Evolutionary conservation across 2,888 invertebrate species (phyloP), one percentile per base, ranked within the genome.

Genomic region (Brachypterus glaber): DNA sequence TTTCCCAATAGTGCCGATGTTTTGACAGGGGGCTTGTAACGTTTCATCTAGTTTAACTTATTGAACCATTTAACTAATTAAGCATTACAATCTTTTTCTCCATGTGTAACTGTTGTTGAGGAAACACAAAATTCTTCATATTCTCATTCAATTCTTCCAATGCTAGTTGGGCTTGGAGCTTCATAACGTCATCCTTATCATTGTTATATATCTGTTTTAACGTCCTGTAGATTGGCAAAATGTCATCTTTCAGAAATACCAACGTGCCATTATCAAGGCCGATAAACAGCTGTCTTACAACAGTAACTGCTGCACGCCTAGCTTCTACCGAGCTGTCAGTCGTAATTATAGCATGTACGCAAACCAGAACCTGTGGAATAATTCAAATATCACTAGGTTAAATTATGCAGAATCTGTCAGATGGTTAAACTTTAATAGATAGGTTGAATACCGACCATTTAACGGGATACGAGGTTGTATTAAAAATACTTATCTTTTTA

Each of bases 301-400:
- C 78, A 63, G 86, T 71, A 9, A 85, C 79, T 3, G 85, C 84
- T 3, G 88, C 87, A 53, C 87, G 71, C 35, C 87, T 70, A 24
- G 86, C 84, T 62, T 85, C 82, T 2, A 76, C 64, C 16, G 76
- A 73, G 54, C 77, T 74, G 55, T 89, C 89, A 0, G 74, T 73
- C 55, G 76, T 72, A 53, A 87, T 69, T 48, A 84, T 71, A 47
- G 71, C 71, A 57, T 76, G 74, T 35, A 84, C 72, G 57, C 83
- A 84, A 15, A 73, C 68, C 35, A 88, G 66, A 36, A 89, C 71
- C 86, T 21, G 9, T 7, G 21, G 9, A 21, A 7, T 21, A 21
- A 9, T 21, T n/a, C n/a, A n/a, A n/a, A n/a, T n/a, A n/a, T n/a
- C n/a, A n/a, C n/a, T n/a, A n/a, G n/a, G n/a, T n/a, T n/a, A n/a